A percentile compares a stretch with the other conserved stretches of the same genome.
Evolutionary conservation across 2,797 vertebrate species (phyloP).

Genomic region (Graptemys geographica): DNA sequence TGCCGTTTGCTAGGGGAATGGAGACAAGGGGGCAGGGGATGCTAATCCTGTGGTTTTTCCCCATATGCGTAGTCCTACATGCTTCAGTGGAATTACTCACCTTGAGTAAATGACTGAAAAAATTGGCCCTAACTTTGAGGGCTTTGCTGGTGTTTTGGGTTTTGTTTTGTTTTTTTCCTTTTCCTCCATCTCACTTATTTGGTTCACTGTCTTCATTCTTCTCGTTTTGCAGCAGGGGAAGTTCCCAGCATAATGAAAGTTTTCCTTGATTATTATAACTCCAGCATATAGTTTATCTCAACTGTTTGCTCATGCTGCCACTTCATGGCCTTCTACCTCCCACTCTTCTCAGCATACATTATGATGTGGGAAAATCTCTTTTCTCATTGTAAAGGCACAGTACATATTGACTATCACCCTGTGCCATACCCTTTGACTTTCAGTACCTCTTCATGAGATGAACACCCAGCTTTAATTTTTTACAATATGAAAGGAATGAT

Average conservation of each 20-base stretch:
- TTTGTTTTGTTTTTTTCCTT: fast-evolving
- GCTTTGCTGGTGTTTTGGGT: fast-evolving
- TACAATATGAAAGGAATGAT: neutral
- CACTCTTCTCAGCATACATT: neutral
- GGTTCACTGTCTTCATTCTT: neutral
- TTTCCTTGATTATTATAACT: fast-evolving
- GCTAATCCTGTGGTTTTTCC: neutral
- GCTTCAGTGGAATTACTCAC: neutral
- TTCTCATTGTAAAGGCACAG: neutral
- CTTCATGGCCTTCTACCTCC: neutral
- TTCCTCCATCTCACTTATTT: neutral
- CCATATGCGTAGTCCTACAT: neutral
- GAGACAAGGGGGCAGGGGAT: neutral
- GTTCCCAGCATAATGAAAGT: fast-evolving
- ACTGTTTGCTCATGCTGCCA: fast-evolving
- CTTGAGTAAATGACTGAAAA: neutral
- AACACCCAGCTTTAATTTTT: neutral
- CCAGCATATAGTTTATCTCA: neutral
- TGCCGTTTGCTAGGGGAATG: neutral
- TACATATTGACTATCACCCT: neutral
- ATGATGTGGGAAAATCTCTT: neutral
- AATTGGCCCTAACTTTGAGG: neutral
- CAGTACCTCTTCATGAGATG: neutral
- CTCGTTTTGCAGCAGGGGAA: neutral
- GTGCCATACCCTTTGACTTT: neutral